phyloP scores from a whole-genome alignment of 2,113 vertebrate genomes.

The Pycnonotus jocosus region DNA sequence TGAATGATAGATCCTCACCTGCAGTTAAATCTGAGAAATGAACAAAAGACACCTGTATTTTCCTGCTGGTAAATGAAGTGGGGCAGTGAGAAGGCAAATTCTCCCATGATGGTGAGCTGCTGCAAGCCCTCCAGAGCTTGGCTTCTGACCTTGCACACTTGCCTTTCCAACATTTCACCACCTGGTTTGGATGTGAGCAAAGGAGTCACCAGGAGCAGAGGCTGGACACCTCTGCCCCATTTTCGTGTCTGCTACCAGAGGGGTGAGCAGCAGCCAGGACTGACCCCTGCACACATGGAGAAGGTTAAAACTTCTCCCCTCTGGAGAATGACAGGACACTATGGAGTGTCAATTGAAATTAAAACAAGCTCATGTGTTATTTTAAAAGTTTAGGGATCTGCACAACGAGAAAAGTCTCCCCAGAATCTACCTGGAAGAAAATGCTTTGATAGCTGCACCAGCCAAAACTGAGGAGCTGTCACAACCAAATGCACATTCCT shows the following conservation, averaged over 20 bases:
- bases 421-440: not conserved
- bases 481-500: accelerated
- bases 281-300: not conserved
- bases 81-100: not conserved
- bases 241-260: accelerated
- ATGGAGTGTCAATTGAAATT: not conserved
- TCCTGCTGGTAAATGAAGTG: not conserved
- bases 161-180: not conserved
- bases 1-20: not conserved
- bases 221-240: not conserved
- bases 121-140: not conserved
- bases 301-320: not conserved
- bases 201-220: accelerated
- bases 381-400: not conserved
- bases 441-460: not conserved
- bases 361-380: not conserved
- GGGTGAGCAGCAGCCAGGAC: not conserved
- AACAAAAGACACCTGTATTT: not conserved
- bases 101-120: not conserved
- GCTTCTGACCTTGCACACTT: not conserved
- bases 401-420: not conserved
- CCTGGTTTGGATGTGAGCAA: not conserved
- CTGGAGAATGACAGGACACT: not conserved
- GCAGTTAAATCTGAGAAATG: not conserved
- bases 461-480: not conserved